Evolutionary conservation across 2,888 invertebrate species (phyloP), one percentile per base, ranked within the genome.

Genomic region (Colletes collaris): DNA sequence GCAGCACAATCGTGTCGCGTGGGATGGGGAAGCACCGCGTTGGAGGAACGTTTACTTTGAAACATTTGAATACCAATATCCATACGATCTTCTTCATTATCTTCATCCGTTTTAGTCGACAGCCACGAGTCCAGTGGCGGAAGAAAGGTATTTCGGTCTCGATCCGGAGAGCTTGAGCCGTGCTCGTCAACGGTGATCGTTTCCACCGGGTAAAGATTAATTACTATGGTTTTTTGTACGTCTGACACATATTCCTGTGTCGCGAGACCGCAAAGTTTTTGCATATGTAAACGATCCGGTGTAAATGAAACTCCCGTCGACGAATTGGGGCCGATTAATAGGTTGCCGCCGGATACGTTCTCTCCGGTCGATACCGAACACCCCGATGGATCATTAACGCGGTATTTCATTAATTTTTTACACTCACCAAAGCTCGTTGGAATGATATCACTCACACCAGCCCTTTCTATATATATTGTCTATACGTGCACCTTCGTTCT

Each of bases 31-130:
- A 56, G n/a, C 16, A 35, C 52, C 3, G 35, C 67, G 76, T 84
- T 76, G 63, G 13, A 19, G 11, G 10, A 59, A 65, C 76, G 74
- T 73, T 76, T 72, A 65, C 75, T 72, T 86, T 40, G 64, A 88
- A 88, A 91, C 92, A 92, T 92, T 92, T 92, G 92, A 92, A 92
- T 92, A 92, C 92, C 92, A 92, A 92, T 92, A 92, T 86, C 81
- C 69, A 83, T 82, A 69, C 73, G 74, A 77, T 69, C 71, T 72
- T 73, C 70, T 76, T 84, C 64, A 56, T 76, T 75, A 65, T 75
- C 77, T 76, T 69, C 27, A 62, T 63, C 59, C 69, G 44, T 70
- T 53, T 27, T 53, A 53, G 13, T 62, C 67, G 74, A 71, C 35
- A 64, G 70, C 67, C 64, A 70, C 75, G 65, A 68, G 75, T 73